Evolutionary conservation across 2,888 invertebrate species (phyloP), one percentile per base, ranked within the genome.

Genomic region (Hyposoter didymator): DNA sequence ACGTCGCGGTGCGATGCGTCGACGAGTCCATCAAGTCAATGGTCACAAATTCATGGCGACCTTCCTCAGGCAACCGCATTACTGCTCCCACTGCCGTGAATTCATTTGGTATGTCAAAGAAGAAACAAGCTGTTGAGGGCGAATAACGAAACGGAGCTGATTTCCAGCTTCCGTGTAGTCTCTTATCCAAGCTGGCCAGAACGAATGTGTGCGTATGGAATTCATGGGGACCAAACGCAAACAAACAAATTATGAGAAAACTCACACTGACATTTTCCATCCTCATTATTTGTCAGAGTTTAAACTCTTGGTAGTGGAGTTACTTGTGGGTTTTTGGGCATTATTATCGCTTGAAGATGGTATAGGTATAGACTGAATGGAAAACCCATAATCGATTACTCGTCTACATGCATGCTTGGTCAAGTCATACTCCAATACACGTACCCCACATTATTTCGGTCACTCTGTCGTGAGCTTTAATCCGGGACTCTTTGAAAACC

Each of bases 1-100:
- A 88, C 96, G 99, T 84, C 97, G 99, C 87, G 99, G 99, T 88
- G 99, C 99, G 88, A 99, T 99, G 98, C 96, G 99, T 86, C 96
- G 99, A 87, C 96, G 99, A 91, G 99, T 99, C 90, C 99, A 99
- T 95, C 99, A 99, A 95, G 97, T 97, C 91, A 99, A 98, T 95
- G 99, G 99, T 70, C 99, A 99, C 96, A 99, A 99, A 95, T 99
- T 99, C 95, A 99, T 99, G 99, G 99, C 99, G 89, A 99, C 99
- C 88, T 99, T 99, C 95, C 96, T 99, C 92, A 96, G 99, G 76
- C 99, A 99, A 95, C 99, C 99, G 89, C 99, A 99, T 90, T 99
- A 99, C 95, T 99, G 99, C 96, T 99, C 99, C 93, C 99, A 99
- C 95, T 99, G 99, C 95, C 97, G 98, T 90, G 99, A 99, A 95